Conservation (phyloP, 2,797 vertebrate genomes). For the Anabas testudineus region DNA sequence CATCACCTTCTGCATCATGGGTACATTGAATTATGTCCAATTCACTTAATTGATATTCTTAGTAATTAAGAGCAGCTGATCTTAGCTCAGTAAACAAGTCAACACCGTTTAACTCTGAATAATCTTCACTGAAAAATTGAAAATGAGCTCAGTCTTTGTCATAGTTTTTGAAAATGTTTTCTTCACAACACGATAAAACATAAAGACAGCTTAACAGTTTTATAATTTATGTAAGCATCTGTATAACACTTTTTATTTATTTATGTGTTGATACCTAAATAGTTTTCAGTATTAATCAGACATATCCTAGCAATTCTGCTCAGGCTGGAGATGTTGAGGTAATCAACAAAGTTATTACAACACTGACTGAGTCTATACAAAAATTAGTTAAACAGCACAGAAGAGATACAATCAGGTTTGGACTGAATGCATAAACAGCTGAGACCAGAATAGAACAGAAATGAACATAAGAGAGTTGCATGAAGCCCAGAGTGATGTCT, state of each 20-base stretch:
- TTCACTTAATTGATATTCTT: neutral
- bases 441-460: neutral
- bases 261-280: neutral
- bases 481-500: constrained; percentile 49
- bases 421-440: neutral
- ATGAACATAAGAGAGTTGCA: neutral
- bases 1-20: constrained; percentile 7
- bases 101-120: neutral
- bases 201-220: too few species aligned
- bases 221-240: too few species aligned
- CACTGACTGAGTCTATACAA: neutral
- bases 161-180: too few species aligned
- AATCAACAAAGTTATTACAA: neutral
- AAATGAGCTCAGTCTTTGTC: too few species aligned
- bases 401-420: neutral
- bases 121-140: constrained; percentile 9
- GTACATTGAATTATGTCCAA: neutral
- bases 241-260: neutral
- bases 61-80: neutral
- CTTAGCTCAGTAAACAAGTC: neutral
- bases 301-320: neutral
- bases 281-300: neutral
- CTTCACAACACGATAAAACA: too few species aligned
- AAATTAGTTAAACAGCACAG: constrained; percentile 7
- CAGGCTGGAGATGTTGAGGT: neutral